These are phyloP conservation scores for Ranitomeya variabilis DNA, from an alignment of 2,113 vertebrate species.

Conservation along the genomic window DNA sequence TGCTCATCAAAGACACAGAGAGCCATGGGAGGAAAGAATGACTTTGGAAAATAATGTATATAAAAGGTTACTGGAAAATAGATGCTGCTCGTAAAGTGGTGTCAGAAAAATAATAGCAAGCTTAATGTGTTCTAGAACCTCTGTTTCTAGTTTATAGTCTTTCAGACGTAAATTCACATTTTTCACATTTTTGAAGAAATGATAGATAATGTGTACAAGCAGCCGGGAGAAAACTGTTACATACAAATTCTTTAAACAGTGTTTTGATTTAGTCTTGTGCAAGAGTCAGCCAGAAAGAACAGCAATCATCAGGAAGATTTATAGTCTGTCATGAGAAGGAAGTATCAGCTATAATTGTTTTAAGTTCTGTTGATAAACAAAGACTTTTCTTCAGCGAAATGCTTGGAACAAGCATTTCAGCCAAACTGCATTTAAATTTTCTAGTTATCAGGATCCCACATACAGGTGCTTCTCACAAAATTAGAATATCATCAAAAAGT, in stretches of 20 bases:
- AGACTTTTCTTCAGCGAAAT: background rate
- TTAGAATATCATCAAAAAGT: no score
- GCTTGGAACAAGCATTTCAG: background rate
- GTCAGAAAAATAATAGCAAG: slow-evolving; percentile 30
- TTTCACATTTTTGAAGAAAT: slow-evolving; percentile 11
- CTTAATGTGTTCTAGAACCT: slow-evolving; percentile 37
- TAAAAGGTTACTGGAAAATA: slow-evolving; percentile 37
- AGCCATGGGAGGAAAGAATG: slow-evolving; percentile 28
- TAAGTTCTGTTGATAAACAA: slow-evolving; percentile 31
- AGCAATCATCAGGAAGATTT: slow-evolving; percentile 50
- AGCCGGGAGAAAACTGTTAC: background rate
- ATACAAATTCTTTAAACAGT: slow-evolving; percentile 44
- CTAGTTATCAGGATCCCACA: background rate
- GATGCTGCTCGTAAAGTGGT: slow-evolving; percentile 16
- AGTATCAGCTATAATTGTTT: slow-evolving; percentile 37
- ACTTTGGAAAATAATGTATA: slow-evolving; percentile 40
- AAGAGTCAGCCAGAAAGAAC: slow-evolving; percentile 17
- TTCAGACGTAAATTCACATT: slow-evolving; percentile 14
- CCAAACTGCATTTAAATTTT: background rate
- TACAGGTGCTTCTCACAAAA: no score
- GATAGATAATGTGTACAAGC: slow-evolving; percentile 20
- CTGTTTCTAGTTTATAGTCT: slow-evolving; percentile 1
- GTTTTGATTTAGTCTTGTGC: slow-evolving; percentile 29
- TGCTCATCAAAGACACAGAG: slow-evolving; percentile 32
- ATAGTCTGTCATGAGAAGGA: slow-evolving; percentile 3